phyloP scores from a whole-genome alignment of 1,140 invertebrate species.

The Brachystomella parvula region DNA sequence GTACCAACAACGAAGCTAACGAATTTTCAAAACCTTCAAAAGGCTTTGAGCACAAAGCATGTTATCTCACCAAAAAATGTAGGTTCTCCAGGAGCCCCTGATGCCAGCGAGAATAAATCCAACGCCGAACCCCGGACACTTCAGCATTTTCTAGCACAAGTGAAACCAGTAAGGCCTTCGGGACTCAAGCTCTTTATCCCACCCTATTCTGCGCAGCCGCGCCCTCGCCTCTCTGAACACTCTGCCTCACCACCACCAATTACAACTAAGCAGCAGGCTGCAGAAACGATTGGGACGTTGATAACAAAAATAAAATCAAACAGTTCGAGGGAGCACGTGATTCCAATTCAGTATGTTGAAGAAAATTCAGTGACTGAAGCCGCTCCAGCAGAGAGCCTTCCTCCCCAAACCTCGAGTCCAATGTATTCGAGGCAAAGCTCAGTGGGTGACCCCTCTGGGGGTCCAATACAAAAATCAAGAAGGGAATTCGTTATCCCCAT shows the following conservation, averaged over 20 bases:
- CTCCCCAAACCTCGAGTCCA: slow-evolving; percentile 11
- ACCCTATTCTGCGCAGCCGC: slow-evolving; percentile 15
- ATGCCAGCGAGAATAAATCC: not conserved
- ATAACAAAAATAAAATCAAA: slow-evolving; percentile 33
- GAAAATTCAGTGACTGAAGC: slow-evolving; percentile 24
- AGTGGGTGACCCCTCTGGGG: slow-evolving; percentile 41
- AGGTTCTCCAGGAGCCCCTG: too few species aligned
- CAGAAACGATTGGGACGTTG: slow-evolving; percentile 35
- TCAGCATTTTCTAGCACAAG: not conserved
- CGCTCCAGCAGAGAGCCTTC: slow-evolving; percentile 1
- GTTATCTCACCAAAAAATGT: not conserved
- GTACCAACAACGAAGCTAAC: not conserved
- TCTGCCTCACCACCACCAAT: not conserved
- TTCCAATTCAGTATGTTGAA: slow-evolving; percentile 52
- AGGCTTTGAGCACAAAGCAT: not conserved
- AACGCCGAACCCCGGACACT: not conserved
- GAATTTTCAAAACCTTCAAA: not conserved
- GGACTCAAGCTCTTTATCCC: slow-evolving; percentile 16
- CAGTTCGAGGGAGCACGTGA: slow-evolving; percentile 51
- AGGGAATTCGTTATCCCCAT: slow-evolving; percentile 86
- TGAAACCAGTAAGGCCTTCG: not conserved
- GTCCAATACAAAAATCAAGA: slow-evolving; percentile 76
- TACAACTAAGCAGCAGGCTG: slow-evolving; percentile 28
- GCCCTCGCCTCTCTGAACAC: slow-evolving; percentile 5
- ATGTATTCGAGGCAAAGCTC: slow-evolving; percentile 48